phyloP scores from a whole-genome alignment of 2,797 vertebrate genomes.

The Acrossocheilus wenchowensis region DNA sequence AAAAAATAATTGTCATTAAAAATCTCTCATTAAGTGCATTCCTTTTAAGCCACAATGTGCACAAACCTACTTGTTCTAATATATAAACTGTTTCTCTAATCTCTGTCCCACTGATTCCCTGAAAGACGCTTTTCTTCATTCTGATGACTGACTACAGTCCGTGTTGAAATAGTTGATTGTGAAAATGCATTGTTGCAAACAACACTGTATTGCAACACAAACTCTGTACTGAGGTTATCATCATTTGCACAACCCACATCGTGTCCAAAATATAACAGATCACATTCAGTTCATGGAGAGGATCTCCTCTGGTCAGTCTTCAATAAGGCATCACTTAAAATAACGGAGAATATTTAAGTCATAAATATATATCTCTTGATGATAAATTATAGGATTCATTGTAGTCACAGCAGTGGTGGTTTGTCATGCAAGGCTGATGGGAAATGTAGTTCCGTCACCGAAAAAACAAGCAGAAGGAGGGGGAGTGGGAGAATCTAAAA shows the following conservation, averaged over 20 bases:
- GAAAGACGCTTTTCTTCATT: not conserved
- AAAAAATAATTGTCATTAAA: not conserved
- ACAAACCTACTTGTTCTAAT: not conserved
- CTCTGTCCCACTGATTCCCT: not conserved
- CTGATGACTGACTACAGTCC: not conserved
- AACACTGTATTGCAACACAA: not conserved
- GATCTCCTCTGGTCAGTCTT: not conserved
- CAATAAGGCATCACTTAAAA: slow-evolving; percentile 44
- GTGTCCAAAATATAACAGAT: not conserved
- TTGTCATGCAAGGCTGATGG: slow-evolving; percentile 33
- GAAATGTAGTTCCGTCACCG: slow-evolving; percentile 28
- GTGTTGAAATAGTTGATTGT: slow-evolving; percentile 19
- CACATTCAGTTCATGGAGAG: slow-evolving; percentile 22
- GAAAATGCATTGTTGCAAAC: slow-evolving; percentile 3
- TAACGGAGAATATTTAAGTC: slow-evolving; percentile 5
- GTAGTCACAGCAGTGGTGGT: not conserved
- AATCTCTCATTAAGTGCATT: not conserved
- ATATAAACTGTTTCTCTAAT: not conserved
- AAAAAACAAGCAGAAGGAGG: not conserved
- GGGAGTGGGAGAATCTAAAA: slow-evolving; percentile 12
- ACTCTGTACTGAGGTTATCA: not conserved
- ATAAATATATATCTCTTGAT: slow-evolving; percentile 5
- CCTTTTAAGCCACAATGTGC: slow-evolving; percentile 28
- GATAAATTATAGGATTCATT: slow-evolving; percentile 1
- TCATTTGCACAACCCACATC: not conserved